Conservation (phyloP, 2,113 vertebrate species). For the Lathamus discolor region DNA sequence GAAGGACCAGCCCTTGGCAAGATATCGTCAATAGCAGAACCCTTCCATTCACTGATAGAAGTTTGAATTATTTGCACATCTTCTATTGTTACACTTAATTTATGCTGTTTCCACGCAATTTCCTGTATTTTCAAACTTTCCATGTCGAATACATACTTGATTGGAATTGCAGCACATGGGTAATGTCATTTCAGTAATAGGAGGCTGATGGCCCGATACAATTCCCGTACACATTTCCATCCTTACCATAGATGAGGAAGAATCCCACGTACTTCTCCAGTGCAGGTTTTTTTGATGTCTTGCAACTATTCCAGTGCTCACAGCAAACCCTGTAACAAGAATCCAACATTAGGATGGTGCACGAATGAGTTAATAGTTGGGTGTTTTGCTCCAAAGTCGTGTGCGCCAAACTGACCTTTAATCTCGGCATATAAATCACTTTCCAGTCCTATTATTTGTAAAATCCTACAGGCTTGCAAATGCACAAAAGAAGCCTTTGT, state of each 20-base stretch:
- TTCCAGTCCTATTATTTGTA: constrained; percentile 72
- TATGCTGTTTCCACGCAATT: background rate
- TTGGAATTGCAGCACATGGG: background rate
- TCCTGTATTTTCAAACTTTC: background rate
- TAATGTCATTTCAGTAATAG: background rate
- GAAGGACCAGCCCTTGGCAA: background rate
- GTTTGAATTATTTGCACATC: background rate
- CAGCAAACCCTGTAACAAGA: background rate
- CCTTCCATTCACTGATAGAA: background rate
- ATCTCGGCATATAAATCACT: constrained; percentile 76
- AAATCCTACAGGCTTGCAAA: constrained; percentile 70
- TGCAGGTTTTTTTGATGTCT: background rate
- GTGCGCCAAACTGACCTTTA: constrained; percentile 70
- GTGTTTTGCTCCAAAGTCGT: constrained; percentile 45
- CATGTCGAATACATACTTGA: rapidly evolving
- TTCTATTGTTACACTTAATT: background rate
- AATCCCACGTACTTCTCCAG: background rate
- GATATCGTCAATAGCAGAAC: background rate
- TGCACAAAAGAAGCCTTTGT: constrained; percentile 74
- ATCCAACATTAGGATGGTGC: rapidly evolving
- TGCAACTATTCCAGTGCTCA: background rate
- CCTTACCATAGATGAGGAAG: background rate
- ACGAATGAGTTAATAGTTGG: constrained; percentile 44
- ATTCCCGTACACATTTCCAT: background rate
- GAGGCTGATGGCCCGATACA: rapidly evolving